These are phyloP conservation scores for Cynoglossus semilaevis DNA, from an alignment of 2,113 vertebrate species.

Conservation along the genomic window DNA sequence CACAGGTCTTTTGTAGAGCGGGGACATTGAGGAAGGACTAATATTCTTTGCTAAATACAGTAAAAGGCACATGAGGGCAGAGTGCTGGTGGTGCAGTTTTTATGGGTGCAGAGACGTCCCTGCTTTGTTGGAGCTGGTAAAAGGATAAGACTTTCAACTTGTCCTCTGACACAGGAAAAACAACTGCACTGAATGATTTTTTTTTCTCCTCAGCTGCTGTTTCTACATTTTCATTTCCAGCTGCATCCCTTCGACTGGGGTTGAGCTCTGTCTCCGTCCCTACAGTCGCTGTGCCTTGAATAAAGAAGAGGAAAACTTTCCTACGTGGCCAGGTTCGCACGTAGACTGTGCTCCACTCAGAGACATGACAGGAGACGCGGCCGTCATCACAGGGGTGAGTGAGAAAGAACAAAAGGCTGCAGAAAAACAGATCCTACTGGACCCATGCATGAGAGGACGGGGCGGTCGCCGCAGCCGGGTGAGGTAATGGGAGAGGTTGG, in stretches of 20 bases:
- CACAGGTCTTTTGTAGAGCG: too few relatives aligned
- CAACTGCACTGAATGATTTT: too few relatives aligned
- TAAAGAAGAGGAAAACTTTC: slow-evolving; percentile 38
- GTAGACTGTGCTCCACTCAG: slow-evolving; percentile 21
- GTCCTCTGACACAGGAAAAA: too few relatives aligned
- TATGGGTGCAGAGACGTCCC: too few relatives aligned
- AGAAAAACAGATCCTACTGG: slow-evolving; percentile 43
- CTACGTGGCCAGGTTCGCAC: slow-evolving; percentile 51
- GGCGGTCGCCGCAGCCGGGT: slow-evolving; percentile 14
- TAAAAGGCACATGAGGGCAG: too few relatives aligned
- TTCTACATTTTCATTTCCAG: too few relatives aligned
- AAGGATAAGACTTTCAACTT: too few relatives aligned
- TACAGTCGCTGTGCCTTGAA: slow-evolving; percentile 9
- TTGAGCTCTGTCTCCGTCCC: slow-evolving; percentile 13
- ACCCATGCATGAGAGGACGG: slow-evolving; percentile 29
- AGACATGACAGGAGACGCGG: slow-evolving; percentile 26
- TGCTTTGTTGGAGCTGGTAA: too few relatives aligned
- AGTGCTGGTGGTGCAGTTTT: too few relatives aligned
- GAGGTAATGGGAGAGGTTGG: slow-evolving; percentile 25
- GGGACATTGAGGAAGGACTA: too few relatives aligned
- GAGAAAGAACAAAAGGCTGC: slow-evolving; percentile 41
- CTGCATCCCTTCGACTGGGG: neutral
- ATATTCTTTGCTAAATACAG: too few relatives aligned
- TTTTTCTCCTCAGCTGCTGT: too few relatives aligned
- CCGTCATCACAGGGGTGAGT: slow-evolving; percentile 21